phyloP scores from a whole-genome alignment of 2,113 vertebrate genomes.

The Anoplopoma fimbria region DNA sequence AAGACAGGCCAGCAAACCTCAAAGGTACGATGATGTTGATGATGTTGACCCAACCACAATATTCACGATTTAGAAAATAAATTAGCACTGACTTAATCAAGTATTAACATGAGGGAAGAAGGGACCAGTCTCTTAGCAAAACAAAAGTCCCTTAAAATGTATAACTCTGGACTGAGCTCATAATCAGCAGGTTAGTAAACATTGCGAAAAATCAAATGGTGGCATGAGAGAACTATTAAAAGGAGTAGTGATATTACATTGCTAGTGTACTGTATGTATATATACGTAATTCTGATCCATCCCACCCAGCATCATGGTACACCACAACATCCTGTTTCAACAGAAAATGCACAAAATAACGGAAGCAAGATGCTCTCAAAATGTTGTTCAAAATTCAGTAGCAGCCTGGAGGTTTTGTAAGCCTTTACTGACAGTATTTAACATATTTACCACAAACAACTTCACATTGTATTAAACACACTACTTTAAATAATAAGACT shows the following conservation, averaged over 20 bases:
- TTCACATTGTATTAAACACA: background rate
- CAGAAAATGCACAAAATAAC: constrained; percentile 28
- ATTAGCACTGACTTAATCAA: background rate
- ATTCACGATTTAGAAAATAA: background rate
- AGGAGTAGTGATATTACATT: constrained; percentile 5
- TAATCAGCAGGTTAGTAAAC: background rate
- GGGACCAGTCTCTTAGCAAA: background rate
- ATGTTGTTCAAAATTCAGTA: background rate
- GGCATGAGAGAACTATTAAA: background rate
- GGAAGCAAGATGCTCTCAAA: constrained; percentile 13
- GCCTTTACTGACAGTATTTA: background rate
- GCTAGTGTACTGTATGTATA: background rate
- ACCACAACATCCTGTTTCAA: constrained; percentile 75
- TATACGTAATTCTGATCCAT: background rate
- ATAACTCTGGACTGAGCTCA: background rate
- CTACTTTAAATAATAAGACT: background rate
- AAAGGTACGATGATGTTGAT: background rate
- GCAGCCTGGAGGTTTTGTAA: background rate
- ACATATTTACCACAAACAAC: background rate
- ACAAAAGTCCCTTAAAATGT: background rate
- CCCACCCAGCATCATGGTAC: constrained; percentile 5
- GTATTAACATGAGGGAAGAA: background rate
- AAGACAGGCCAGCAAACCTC: background rate
- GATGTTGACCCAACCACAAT: background rate
- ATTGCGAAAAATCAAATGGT: no score